Evolutionary conservation across 1,140 invertebrate species (phyloP), one percentile per base, ranked within the genome.

Genomic region (Zaprionus gabonicus): DNA sequence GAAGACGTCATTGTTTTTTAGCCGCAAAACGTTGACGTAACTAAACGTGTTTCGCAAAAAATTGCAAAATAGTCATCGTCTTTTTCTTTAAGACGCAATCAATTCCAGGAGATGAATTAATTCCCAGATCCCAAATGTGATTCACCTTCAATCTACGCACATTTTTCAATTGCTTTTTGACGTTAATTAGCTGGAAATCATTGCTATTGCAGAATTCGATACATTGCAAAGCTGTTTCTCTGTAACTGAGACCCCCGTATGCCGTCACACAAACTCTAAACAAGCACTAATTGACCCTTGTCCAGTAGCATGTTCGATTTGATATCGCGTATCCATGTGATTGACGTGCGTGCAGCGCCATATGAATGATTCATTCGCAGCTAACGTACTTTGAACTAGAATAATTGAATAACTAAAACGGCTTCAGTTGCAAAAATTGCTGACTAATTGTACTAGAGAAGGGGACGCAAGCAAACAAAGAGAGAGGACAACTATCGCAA

Each of bases 1-100:
- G 17, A 15, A 64, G 53, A 83, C 84, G 84, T 83, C 83, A 83
- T 78, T 34, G 51, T 46, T 38, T 38, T 46, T 34, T 20, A 20
- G 3, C 31, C 31, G 31, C 31, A 34, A 34, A 9, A 17, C n/a
- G n/a, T 71, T 80, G 82, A 85, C 71, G 82, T 72, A 79, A 85
- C 27, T 10, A 28, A 46, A 46, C 41, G 27, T 56, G 5, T 9
- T 46, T 46, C 53, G 12, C 23, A 56, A 46, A 46, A 44, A 17
- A 7, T 9, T 9, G 15, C n/a, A 17, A 31, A 31, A 31, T 9
- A 31, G 28, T 34, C 31, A 17, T n/a, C n/a, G n/a, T 46, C 31
- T 34, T 9, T 17, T 46, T 0, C n/a, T 38, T 2, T 10, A 17
- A 46, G 41, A 46, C 17, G 41, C n/a, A 46, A 46, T 46, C 6